Percentiles rank a stretch among this genome's conserved stretches.
These are phyloP conservation scores for Gyrodactylus salaris DNA, from an alignment of 1,140 invertebrate genomes.

Conservation along the genomic window DNA sequence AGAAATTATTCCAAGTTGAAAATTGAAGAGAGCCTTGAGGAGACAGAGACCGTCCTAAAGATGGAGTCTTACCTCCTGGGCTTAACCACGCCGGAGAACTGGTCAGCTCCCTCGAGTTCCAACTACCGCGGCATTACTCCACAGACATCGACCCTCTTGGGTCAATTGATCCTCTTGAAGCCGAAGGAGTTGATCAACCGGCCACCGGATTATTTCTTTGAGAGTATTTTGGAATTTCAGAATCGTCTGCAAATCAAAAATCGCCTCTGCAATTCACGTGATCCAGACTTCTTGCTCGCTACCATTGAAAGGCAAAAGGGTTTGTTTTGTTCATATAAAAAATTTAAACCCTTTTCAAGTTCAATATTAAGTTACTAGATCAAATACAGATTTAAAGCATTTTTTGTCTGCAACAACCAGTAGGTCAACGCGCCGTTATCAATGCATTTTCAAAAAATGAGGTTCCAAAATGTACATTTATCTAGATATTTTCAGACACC, in stretches of 20 bases:
- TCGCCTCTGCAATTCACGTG: background rate
- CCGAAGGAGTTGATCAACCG: background rate
- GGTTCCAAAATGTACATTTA: too few species aligned
- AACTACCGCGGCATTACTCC: background rate
- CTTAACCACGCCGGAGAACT: background rate
- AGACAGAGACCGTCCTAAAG: background rate
- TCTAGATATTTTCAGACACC: too few species aligned
- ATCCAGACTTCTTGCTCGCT: background rate
- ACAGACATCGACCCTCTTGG: background rate
- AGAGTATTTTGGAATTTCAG: background rate
- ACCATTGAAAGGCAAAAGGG: too few species aligned
- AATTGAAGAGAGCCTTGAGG: background rate
- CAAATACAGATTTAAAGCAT: too few species aligned
- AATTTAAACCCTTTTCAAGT: too few species aligned
- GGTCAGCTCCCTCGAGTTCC: background rate
- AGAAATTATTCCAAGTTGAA: background rate
- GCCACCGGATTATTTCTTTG: background rate
- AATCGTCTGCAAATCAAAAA: background rate
- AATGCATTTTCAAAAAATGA: too few species aligned
- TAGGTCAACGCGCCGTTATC: too few species aligned
- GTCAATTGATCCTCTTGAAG: background rate
- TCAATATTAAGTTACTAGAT: too few species aligned
- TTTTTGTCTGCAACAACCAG: too few species aligned
- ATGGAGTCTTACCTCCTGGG: background rate
- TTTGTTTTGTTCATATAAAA: too few species aligned